phyloP scores from a whole-genome alignment of 2,113 vertebrate genomes.

The Zapus hudsonius region DNA sequence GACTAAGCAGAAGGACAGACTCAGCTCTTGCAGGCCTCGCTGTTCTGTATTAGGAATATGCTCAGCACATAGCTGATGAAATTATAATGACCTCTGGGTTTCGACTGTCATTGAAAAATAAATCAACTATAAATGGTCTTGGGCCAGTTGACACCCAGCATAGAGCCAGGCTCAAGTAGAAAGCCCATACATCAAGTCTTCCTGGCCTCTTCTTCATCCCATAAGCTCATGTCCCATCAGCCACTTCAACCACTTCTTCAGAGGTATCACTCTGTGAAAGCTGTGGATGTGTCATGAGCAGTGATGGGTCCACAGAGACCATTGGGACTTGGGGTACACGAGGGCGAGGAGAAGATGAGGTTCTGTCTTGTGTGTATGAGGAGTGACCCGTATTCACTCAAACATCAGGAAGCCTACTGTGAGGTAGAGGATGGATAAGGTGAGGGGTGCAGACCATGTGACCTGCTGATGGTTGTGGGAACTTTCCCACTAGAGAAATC shows the following conservation, averaged over 20 bases:
- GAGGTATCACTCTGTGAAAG: background rate
- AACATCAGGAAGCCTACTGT: background rate
- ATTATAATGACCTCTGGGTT: background rate
- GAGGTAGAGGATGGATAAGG: rapidly evolving
- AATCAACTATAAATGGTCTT: background rate
- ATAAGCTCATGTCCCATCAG: background rate
- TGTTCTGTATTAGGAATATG: background rate
- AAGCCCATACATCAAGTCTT: background rate
- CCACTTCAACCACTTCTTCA: background rate
- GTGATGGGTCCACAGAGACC: background rate
- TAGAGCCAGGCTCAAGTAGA: background rate
- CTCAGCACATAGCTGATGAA: background rate
- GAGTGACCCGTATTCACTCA: rapidly evolving
- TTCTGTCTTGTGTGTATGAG: rapidly evolving
- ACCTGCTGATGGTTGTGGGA: background rate
- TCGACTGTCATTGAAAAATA: background rate
- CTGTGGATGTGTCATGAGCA: rapidly evolving
- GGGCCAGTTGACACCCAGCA: background rate
- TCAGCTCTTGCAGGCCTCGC: rapidly evolving
- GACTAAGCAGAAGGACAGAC: background rate
- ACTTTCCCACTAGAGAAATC: background rate
- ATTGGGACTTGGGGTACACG: too few relatives aligned
- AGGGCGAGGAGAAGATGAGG: background rate
- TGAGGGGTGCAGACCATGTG: rapidly evolving
- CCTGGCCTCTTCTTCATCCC: background rate